phyloP scores from a whole-genome alignment of 2,888 invertebrate species.

The Punctoribates punctum region DNA sequence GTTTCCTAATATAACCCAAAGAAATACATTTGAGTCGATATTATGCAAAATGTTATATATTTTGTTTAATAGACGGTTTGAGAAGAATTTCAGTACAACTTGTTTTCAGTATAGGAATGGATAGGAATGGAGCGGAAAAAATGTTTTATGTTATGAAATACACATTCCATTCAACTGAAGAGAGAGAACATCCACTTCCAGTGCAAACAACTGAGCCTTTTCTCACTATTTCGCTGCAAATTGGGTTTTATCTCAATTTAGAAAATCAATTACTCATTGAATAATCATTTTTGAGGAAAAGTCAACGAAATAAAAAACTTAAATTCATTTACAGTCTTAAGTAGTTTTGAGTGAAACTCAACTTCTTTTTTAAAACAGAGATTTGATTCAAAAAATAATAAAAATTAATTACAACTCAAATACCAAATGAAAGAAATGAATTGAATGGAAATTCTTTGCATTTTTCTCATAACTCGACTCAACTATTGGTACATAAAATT shows the following conservation, averaged over 20 bases:
- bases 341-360: too few relatives aligned
- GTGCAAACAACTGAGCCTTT: background rate
- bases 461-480: too few relatives aligned
- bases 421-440: too few relatives aligned
- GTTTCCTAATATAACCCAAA: too few relatives aligned
- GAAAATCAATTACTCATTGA: background rate
- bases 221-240: background rate
- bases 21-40: background rate
- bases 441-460: too few relatives aligned
- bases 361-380: too few relatives aligned
- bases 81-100: conserved; percentile 8
- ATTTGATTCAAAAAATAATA: too few relatives aligned
- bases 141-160: background rate
- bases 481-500: too few relatives aligned
- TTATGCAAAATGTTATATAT: background rate
- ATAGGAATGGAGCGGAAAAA: background rate
- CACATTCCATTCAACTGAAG: background rate
- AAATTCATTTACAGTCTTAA: too few relatives aligned
- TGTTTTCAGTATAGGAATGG: background rate
- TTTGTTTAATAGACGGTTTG: conserved; percentile 11
- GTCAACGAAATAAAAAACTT: too few relatives aligned
- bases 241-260: conserved; percentile 5
- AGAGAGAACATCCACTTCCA: background rate
- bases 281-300: background rate
- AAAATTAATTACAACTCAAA: too few relatives aligned